Percentiles rank a stretch among this genome's conserved stretches.
These are phyloP conservation scores for Germaria angustata DNA, from an alignment of 2,888 invertebrate species.

Conservation along the genomic window DNA sequence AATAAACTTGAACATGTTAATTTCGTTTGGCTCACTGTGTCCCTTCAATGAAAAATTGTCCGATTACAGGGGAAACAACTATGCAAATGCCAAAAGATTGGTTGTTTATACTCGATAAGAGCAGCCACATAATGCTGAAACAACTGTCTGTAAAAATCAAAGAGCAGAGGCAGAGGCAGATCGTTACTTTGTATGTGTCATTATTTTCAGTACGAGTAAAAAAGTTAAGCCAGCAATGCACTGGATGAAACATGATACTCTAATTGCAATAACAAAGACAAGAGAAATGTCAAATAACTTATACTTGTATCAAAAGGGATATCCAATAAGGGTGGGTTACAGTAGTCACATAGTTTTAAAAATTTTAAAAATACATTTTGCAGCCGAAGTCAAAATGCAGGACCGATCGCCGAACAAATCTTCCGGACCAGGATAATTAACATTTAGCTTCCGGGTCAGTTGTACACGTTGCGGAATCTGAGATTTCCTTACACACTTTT, in stretches of 20 bases:
- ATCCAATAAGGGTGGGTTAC: too few relatives aligned
- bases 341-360: too few relatives aligned
- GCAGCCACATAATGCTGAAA: background rate
- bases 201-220: background rate
- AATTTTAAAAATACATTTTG: too few relatives aligned
- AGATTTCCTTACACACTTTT: too few relatives aligned
- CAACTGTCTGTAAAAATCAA: background rate
- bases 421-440: too few relatives aligned
- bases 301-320: background rate
- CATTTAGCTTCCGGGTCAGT: too few relatives aligned
- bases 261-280: background rate
- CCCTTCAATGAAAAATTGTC: background rate
- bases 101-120: background rate
- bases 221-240: background rate
- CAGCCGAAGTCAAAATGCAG: too few relatives aligned
- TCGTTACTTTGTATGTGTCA: background rate
- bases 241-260: constrained; percentile 51
- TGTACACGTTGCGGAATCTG: too few relatives aligned
- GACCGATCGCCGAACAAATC: too few relatives aligned
- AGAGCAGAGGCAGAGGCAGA: background rate
- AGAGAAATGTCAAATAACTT: background rate
- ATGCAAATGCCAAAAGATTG: background rate
- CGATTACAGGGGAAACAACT: background rate
- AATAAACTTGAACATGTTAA: background rate
- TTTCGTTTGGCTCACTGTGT: too few relatives aligned